Conservation (phyloP, 1,140 invertebrate genomes). For the Drosophila lowei region DNA sequence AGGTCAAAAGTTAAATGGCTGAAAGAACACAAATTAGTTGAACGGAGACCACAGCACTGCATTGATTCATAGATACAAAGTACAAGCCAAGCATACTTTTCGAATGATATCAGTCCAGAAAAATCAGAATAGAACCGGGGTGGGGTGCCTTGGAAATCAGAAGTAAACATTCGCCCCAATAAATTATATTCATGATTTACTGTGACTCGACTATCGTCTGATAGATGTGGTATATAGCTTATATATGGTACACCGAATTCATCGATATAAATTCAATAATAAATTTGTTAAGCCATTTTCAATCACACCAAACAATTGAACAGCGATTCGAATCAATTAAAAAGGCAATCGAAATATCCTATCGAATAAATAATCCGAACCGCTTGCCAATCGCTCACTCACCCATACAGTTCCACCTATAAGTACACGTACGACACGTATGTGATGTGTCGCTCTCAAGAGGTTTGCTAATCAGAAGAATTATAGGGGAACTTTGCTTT, state of each 20-base stretch:
- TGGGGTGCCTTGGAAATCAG: constrained; percentile 14
- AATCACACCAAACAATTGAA: constrained; percentile 81
- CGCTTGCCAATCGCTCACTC: constrained; percentile 14
- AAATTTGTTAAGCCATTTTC: constrained; percentile 75
- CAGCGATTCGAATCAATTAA: constrained; percentile 77
- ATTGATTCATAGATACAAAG: constrained; percentile 63
- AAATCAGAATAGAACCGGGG: constrained; percentile 31
- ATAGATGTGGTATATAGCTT: constrained; percentile 11
- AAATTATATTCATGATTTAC: constrained; percentile 51
- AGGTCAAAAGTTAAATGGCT: constrained; percentile 52
- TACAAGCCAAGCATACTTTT: constrained; percentile 34
- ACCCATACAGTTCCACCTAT: neutral
- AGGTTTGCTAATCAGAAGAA: constrained; percentile 46
- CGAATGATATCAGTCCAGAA: constrained; percentile 59
- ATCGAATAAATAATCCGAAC: constrained; percentile 60
- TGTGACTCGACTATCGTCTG: constrained; percentile 21
- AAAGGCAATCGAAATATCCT: constrained; percentile 74
- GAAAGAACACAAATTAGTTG: constrained; percentile 64
- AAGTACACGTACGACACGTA: neutral
- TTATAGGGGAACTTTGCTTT: constrained; percentile 18
- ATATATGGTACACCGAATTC: constrained; percentile 27
- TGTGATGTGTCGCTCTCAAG: constrained; percentile 3
- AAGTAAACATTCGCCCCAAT: constrained; percentile 9
- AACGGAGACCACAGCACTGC: constrained; percentile 39
- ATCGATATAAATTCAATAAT: constrained; percentile 75